Percentiles rank a stretch among this genome's conserved stretches.
These are phyloP conservation scores for Pipistrellus pygmaeus DNA, from an alignment of 2,797 vertebrate genomes.

Conservation along the genomic window DNA sequence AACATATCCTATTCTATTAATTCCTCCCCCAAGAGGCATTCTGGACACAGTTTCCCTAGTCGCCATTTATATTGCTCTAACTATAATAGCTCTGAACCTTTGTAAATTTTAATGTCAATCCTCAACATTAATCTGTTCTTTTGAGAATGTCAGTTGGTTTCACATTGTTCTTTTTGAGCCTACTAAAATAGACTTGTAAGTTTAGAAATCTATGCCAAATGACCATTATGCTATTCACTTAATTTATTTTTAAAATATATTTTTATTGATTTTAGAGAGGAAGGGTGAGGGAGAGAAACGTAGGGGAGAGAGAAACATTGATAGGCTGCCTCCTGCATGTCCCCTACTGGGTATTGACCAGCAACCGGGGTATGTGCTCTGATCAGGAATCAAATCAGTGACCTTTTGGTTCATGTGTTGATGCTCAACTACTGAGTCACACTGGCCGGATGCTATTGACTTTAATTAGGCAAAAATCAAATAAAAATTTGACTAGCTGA, in stretches of 20 bases:
- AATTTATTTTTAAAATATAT: too few relatives aligned
- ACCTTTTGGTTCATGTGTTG: too few relatives aligned
- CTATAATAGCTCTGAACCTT: neutral
- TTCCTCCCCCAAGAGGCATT: neutral
- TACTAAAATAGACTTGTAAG: neutral
- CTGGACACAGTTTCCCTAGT: neutral
- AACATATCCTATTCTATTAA: neutral
- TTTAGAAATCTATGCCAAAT: constrained; percentile 13
- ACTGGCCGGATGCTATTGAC: neutral
- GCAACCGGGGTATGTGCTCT: too few relatives aligned
- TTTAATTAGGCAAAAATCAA: constrained; percentile 43
- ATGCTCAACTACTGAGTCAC: too few relatives aligned
- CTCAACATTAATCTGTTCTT: neutral
- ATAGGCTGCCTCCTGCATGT: too few relatives aligned
- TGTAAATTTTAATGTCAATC: neutral
- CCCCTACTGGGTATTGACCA: too few relatives aligned
- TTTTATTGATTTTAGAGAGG: too few relatives aligned
- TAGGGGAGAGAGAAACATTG: too few relatives aligned
- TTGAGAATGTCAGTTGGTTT: constrained; percentile 38
- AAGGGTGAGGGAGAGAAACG: too few relatives aligned
- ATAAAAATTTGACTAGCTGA: neutral
- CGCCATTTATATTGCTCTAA: neutral
- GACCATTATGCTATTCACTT: neutral
- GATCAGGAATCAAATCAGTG: too few relatives aligned
- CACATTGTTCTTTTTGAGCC: neutral